These are phyloP conservation scores for Pollenia angustigena DNA, from an alignment of 2,888 invertebrate species.

Conservation along the genomic window DNA sequence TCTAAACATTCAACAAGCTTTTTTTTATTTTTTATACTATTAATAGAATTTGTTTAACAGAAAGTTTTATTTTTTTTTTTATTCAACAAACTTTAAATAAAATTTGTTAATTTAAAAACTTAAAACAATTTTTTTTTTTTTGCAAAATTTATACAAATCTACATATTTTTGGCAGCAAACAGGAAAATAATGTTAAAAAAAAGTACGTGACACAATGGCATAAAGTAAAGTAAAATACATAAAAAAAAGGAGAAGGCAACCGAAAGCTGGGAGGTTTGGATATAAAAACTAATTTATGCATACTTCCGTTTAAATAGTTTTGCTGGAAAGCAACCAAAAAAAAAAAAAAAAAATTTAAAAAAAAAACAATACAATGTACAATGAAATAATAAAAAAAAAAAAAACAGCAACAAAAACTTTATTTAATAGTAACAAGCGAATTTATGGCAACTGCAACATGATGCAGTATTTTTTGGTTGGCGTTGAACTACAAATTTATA, in stretches of 20 bases:
- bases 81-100: constrained; percentile 30
- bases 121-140: background rate
- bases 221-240: constrained; percentile 14
- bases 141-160: constrained; percentile 4
- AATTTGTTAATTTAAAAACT: constrained; percentile 26
- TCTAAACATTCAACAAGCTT: background rate
- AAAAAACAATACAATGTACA: constrained; percentile 28
- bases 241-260: constrained; percentile 5
- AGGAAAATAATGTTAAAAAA: background rate
- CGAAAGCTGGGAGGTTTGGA: background rate
- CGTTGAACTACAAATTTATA: constrained; percentile 38
- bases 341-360: background rate
- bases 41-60: constrained; percentile 1
- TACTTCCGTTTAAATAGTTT: constrained; percentile 70
- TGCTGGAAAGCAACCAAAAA: constrained; percentile 65
- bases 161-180: constrained; percentile 45
- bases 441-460: constrained; percentile 73
- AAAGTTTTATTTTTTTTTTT: background rate
- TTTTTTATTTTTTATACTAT: constrained; percentile 16
- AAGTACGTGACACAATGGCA: constrained; percentile 57
- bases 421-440: constrained; percentile 56
- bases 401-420: constrained; percentile 35
- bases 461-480: constrained; percentile 58
- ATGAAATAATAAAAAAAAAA: constrained; percentile 22
- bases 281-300: constrained; percentile 71